Evolutionary conservation across 1,140 invertebrate genomes (phyloP).

Genomic region (Periplaneta americana): DNA sequence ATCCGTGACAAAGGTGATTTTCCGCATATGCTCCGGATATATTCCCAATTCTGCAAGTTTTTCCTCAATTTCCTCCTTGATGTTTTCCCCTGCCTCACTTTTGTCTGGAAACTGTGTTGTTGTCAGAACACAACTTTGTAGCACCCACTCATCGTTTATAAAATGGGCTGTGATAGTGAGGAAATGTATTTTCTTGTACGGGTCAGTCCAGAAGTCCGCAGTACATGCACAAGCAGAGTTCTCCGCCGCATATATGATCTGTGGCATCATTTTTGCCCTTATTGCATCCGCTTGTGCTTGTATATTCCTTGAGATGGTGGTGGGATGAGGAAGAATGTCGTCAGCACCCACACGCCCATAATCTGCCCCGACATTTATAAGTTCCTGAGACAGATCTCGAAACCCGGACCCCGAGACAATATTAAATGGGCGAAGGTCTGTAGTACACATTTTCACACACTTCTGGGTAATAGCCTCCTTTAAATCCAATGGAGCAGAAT

Average conservation of each 20-base stretch:
- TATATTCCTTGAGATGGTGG: too few species aligned
- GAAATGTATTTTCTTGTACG: not conserved
- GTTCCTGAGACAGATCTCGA: not conserved
- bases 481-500: not conserved
- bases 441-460: too few species aligned
- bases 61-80: not conserved
- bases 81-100: not conserved
- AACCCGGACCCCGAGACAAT: not conserved
- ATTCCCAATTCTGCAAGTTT: not conserved
- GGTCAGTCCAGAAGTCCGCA: constrained; percentile 1
- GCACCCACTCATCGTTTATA: not conserved
- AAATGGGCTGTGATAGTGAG: not conserved
- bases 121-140: not conserved
- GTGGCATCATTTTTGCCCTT: not conserved
- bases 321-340: too few species aligned
- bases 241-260: not conserved
- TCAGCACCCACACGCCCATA: too few species aligned
- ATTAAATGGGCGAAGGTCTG: not conserved
- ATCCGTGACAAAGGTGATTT: not conserved
- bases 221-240: not conserved
- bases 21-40: not conserved
- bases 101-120: not conserved
- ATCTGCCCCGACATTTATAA: not conserved
- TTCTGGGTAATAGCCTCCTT: too few species aligned
- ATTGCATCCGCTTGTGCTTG: not conserved